A percentile compares a stretch with the other conserved stretches of the same genome.
phyloP scores from a whole-genome alignment of 1,140 invertebrate genomes.

The Polypedilum vanderplanki region DNA sequence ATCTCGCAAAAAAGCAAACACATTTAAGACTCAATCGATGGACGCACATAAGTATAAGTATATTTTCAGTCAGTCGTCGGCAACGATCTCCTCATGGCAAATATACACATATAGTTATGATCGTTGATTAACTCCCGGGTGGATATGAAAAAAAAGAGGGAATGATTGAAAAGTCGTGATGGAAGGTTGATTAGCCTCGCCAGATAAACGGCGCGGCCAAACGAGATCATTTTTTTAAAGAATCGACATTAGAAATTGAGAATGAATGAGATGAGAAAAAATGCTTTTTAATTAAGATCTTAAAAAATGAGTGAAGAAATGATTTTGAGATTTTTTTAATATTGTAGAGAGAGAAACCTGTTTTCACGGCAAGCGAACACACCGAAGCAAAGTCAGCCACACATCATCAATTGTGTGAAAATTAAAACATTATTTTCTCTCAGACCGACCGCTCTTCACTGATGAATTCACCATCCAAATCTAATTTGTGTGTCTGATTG shows the following conservation, averaged over 20 bases:
- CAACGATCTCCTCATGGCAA: not conserved
- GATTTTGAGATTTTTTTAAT: not conserved
- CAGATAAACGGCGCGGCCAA: too few relatives aligned
- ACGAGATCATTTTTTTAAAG: too few relatives aligned
- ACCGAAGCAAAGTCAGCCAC: not conserved
- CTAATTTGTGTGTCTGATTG: conserved; percentile 24
- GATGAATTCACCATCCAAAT: conserved; percentile 27
- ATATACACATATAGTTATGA: not conserved
- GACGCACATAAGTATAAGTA: not conserved
- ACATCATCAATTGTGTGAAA: conserved; percentile 27
- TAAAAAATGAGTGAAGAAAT: conserved; percentile 8
- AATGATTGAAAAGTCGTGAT: conserved; percentile 18
- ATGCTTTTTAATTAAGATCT: conserved; percentile 1
- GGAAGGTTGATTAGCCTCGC: not conserved
- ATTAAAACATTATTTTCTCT: conserved; percentile 28
- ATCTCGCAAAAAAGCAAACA: conserved; percentile 6
- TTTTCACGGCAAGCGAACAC: not conserved
- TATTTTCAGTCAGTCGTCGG: too few relatives aligned
- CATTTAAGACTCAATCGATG: conserved; percentile 12
- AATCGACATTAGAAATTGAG: not conserved
- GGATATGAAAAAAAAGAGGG: not conserved
- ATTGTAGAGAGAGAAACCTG: not conserved
- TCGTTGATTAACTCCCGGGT: conserved; percentile 9
- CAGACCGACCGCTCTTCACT: not conserved
- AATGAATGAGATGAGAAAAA: not conserved